phyloP scores from a whole-genome alignment of 2,797 vertebrate species.

The Ceryle rudis region DNA sequence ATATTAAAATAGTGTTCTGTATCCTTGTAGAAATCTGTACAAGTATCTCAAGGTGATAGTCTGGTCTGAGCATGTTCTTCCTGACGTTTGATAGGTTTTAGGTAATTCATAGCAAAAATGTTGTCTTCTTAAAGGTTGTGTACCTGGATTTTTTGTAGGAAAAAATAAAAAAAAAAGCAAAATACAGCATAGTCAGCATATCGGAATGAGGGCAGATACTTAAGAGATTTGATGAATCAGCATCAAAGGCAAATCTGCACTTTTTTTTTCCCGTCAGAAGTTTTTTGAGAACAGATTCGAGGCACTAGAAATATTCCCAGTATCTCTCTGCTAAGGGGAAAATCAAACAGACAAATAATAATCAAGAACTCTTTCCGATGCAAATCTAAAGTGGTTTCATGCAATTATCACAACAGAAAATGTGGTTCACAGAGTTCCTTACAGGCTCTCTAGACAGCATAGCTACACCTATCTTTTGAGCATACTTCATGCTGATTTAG shows the following conservation, averaged over 20 bases:
- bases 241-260: background rate
- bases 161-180: background rate
- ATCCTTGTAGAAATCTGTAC: background rate
- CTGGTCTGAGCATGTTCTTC: background rate
- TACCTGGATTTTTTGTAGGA: background rate
- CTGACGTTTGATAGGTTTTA: background rate
- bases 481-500: background rate
- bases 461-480: background rate
- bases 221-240: background rate
- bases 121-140: background rate
- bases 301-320: background rate
- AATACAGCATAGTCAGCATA: background rate
- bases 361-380: background rate
- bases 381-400: background rate
- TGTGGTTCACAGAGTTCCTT: background rate
- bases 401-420: background rate
- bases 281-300: background rate
- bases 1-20: background rate
- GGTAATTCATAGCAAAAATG: background rate
- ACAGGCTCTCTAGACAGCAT: background rate
- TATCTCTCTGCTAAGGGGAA: background rate
- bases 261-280: background rate
- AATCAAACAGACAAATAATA: background rate
- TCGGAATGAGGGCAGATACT: background rate
- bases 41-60: background rate